Conservation (phyloP, 2,888 invertebrate species). For the Drosophila atripex region DNA sequence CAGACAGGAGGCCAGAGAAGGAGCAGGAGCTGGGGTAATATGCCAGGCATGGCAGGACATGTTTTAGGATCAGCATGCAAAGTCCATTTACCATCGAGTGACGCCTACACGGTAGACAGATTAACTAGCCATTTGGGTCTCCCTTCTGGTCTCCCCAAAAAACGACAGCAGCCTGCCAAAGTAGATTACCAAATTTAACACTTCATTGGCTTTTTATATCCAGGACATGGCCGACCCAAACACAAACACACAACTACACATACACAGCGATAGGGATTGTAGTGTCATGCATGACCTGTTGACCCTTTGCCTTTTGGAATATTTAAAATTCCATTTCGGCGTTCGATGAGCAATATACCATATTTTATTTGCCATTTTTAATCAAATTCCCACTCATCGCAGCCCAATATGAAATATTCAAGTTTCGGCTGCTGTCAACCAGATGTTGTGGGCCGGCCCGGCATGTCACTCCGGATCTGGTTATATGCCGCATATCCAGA, state of each 20-base stretch:
- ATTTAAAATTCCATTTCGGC: constrained; percentile 44
- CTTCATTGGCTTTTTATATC: constrained; percentile 62
- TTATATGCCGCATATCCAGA: constrained; percentile 2
- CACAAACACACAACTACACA: constrained; percentile 22
- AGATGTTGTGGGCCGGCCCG: constrained; percentile 28
- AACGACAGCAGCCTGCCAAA: constrained; percentile 32
- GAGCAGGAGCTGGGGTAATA: too few relatives aligned
- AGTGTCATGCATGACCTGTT: constrained; percentile 6
- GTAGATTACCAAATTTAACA: constrained; percentile 73
- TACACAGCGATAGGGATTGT: background rate
- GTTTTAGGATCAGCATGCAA: constrained; percentile 48
- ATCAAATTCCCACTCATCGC: constrained; percentile 47
- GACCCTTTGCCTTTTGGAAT: constrained; percentile 33
- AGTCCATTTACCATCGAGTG: constrained; percentile 45
- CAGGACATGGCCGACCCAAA: constrained; percentile 29
- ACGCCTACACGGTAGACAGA: constrained; percentile 52
- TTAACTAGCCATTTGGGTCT: constrained; percentile 58
- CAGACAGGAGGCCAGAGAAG: constrained; percentile 18
- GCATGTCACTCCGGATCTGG: constrained; percentile 29
- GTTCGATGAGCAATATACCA: constrained; percentile 35
- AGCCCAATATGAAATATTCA: constrained; percentile 52
- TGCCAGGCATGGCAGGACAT: constrained; percentile 11
- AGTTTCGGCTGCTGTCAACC: constrained; percentile 44
- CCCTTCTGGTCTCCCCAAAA: constrained; percentile 26
- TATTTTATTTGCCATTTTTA: constrained; percentile 46